Evolutionary conservation across 2,113 vertebrate genomes (phyloP).

Genomic region (Silurus meridionalis): DNA sequence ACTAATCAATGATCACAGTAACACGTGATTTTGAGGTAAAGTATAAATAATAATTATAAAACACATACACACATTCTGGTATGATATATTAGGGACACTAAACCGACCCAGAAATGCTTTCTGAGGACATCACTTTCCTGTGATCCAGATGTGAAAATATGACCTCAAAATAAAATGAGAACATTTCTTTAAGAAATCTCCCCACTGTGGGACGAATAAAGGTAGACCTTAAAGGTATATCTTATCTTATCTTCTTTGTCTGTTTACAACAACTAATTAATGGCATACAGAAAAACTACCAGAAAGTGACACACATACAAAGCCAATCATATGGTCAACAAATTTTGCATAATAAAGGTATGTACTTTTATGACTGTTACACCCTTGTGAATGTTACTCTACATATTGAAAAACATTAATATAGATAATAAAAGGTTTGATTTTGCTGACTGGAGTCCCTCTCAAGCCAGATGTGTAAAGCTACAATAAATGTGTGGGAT

Average conservation of each 20-base stretch:
- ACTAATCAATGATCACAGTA: neutral
- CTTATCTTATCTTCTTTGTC: no score
- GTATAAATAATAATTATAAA: neutral
- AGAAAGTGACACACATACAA: neutral
- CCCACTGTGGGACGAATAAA: no score
- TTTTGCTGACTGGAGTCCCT: neutral
- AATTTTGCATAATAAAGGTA: neutral
- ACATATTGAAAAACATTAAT: neutral
- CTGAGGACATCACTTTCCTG: no score
- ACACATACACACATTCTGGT: neutral
- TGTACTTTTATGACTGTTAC: neutral
- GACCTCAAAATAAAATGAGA: neutral
- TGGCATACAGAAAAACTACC: neutral
- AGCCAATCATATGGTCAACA: neutral
- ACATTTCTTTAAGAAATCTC: no score
- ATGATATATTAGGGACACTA: neutral
- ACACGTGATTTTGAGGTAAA: neutral
- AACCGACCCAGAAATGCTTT: no score
- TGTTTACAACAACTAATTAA: neutral
- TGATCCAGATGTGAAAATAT: neutral
- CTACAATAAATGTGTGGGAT: neutral
- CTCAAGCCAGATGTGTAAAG: neutral
- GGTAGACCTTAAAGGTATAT: no score
- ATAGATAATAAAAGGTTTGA: neutral
- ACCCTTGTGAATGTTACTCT: no score